phyloP scores from a whole-genome alignment of 2,888 invertebrate species.

The Sphaeridia pumilis region DNA sequence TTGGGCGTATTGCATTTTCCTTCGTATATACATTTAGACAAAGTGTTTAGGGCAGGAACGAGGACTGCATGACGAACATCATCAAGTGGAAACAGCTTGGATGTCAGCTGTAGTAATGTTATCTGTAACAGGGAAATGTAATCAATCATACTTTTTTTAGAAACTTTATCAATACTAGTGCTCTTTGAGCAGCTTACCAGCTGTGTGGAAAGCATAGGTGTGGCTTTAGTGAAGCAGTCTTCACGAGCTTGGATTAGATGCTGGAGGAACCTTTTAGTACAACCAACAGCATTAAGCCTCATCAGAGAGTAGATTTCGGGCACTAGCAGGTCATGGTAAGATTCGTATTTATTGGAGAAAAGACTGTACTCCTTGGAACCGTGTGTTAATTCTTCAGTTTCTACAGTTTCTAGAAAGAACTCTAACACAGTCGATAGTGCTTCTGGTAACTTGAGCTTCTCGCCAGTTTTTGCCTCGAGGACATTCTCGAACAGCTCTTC shows the following conservation, averaged over 20 bases:
- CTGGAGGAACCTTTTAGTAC: conserved; percentile 13
- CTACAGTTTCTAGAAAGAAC: conserved; percentile 9
- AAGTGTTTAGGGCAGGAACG: conserved; percentile 49
- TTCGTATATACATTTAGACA: conserved; percentile 2
- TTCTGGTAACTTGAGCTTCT: conserved; percentile 11
- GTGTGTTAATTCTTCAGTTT: not conserved
- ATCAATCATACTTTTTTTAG: no score
- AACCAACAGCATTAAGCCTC: conserved; percentile 10
- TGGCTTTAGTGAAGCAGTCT: not conserved
- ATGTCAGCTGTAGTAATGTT: conserved; percentile 68
- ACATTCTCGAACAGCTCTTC: conserved; percentile 25
- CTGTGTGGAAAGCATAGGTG: not conserved
- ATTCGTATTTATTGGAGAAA: conserved; percentile 8
- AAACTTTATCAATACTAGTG: no score
- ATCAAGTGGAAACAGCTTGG: conserved; percentile 73
- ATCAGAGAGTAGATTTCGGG: conserved; percentile 11
- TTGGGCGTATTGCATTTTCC: conserved; percentile 8
- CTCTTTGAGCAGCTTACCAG: not conserved
- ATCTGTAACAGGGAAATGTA: conserved; percentile 44
- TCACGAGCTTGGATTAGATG: conserved; percentile 11
- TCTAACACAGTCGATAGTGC: conserved; percentile 7
- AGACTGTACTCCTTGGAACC: not conserved
- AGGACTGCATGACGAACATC: conserved; percentile 80
- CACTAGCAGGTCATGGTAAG: conserved; percentile 1
- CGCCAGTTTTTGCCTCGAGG: conserved; percentile 13